Conservation (phyloP, 1,140 invertebrate genomes). For the Euschistus heros region DNA sequence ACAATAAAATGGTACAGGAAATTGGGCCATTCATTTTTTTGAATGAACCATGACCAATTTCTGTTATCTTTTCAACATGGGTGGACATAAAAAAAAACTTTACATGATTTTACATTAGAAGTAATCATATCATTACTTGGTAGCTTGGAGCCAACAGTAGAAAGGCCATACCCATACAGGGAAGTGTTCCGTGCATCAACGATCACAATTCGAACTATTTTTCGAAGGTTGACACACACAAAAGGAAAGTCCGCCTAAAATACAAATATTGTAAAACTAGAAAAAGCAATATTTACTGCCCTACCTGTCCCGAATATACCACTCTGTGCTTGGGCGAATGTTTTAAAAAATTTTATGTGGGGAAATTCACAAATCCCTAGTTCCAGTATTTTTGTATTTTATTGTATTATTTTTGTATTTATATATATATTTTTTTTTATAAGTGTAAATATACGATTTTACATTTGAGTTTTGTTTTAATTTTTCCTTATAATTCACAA, state of each 20-base stretch:
- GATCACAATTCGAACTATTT: not conserved
- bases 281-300: not conserved
- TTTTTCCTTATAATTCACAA: not conserved
- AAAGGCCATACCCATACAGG: not conserved
- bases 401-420: not conserved
- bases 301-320: not conserved
- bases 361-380: not conserved
- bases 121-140: not conserved
- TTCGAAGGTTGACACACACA: not conserved
- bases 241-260: not conserved
- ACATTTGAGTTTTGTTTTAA: not conserved
- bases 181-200: not conserved
- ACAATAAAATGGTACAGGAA: constrained; percentile 27
- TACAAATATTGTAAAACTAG: not conserved
- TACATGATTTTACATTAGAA: not conserved
- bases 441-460: not conserved
- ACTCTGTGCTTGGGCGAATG: not conserved
- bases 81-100: constrained; percentile 13
- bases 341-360: not conserved
- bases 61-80: constrained; percentile 3
- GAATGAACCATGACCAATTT: constrained; percentile 23
- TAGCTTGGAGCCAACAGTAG: not conserved
- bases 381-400: not conserved
- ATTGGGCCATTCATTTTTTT: constrained; percentile 24
- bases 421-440: not conserved